These are phyloP conservation scores for Uropetala carovei DNA, from an alignment of 2,888 invertebrate genomes.

Conservation along the genomic window DNA sequence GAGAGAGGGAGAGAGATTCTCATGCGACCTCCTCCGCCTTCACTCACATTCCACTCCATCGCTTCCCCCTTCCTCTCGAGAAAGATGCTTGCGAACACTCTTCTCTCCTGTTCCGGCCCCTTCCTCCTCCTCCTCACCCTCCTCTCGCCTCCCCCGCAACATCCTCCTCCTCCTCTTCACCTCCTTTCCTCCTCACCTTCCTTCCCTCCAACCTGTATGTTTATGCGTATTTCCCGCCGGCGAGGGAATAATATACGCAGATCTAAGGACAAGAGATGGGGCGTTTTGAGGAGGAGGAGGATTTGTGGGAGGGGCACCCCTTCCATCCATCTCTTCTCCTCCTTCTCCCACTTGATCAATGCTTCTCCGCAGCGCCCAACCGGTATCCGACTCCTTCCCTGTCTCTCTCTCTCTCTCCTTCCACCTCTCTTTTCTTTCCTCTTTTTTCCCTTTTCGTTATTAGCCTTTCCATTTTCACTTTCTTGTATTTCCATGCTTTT, in stretches of 20 bases:
- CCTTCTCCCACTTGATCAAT: constrained; percentile 42
- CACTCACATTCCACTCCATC: no score
- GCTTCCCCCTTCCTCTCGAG: no score
- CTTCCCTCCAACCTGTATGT: no score
- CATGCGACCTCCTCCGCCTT: no score
- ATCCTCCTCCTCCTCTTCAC: not conserved
- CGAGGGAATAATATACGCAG: constrained; percentile 47
- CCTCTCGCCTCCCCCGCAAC: not conserved
- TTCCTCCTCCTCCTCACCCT: not conserved
- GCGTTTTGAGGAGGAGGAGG: not conserved
- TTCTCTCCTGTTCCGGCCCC: no score
- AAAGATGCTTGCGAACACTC: no score
- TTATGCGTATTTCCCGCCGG: constrained; percentile 22
- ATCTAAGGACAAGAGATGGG: not conserved
- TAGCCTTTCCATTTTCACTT: no score
- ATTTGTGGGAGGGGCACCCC: not conserved
- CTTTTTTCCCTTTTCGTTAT: not conserved
- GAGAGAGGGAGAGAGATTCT: no score
- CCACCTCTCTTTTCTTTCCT: not conserved
- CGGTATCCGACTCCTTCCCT: constrained; percentile 29
- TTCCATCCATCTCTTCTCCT: constrained; percentile 9
- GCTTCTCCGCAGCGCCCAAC: constrained; percentile 48
- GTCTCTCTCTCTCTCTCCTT: not conserved
- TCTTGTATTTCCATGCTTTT: not conserved
- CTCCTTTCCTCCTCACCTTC: not conserved